Evolutionary conservation across 2,888 invertebrate species (phyloP), one percentile per base, ranked within the genome.

Genomic region (Euplexia lucipara): DNA sequence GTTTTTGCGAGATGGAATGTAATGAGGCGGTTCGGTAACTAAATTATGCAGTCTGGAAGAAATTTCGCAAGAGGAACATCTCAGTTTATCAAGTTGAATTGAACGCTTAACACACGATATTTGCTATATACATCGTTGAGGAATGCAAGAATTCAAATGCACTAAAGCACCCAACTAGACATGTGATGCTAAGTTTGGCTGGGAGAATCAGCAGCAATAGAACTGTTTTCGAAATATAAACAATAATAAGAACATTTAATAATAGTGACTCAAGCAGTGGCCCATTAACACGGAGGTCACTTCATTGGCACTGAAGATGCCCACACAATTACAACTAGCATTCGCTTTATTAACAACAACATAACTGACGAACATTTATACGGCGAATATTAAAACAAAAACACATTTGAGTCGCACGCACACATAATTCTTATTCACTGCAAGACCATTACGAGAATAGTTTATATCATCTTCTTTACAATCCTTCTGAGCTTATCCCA

Each of bases 201-300:
- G 6, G 58, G 16, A 51, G 8, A 10, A 34, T 52, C 67, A 41
- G 20, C 3, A 56, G 6, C 6, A 39, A 16, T 34, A 45, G 20
- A 39, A 49, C 37, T 20, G 12, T 61, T 72, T 71, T 51, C 4
- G 12, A 34, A 53, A 26, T 39, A 49, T 12, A 57, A 67, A 67
- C 32, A 48, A 44, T 18, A 61, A 67, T 48, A 70, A 60, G 51
- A 44, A 16, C 22, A 59, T 67, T 57, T 34, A 45, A 49, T 26
- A 56, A 18, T n/a, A 53, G 20, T 72, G 80, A 71, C 35, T 69
- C 57, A 57, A 63, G 14, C 30, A 6, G 12, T 42, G 53, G 39
- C 7, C 65, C 20, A 71, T 69, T 70, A 67, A 63, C 37, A 26
- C 18, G 41, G 64, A 75, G 81, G 75, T 78, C 75, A 65, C 44